phyloP scores from a whole-genome alignment of 2,797 vertebrate genomes.

The Morelia viridis region DNA sequence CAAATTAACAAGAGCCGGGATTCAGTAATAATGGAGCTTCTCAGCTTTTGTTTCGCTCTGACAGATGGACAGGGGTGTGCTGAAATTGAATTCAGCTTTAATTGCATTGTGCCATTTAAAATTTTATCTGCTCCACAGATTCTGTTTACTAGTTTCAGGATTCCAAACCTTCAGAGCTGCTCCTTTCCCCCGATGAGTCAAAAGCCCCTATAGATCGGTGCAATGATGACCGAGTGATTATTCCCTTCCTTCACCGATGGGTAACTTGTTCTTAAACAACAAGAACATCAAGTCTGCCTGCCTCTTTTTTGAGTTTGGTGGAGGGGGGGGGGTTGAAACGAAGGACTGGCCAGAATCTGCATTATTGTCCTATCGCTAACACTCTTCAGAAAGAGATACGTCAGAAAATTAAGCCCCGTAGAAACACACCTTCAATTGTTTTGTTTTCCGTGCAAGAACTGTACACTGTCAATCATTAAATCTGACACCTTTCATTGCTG shows the following conservation, averaged over 20 bases:
- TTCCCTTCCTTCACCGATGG: slow-evolving; percentile 77
- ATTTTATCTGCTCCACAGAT: slow-evolving; percentile 98
- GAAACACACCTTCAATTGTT: slow-evolving; percentile 47
- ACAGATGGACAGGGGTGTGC: slow-evolving; percentile 98
- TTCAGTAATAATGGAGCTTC: slow-evolving; percentile 95
- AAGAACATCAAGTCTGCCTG: slow-evolving; percentile 69
- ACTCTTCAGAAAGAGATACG: slow-evolving; percentile 59
- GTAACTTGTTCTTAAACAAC: slow-evolving; percentile 80
- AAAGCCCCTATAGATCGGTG: slow-evolving; percentile 89
- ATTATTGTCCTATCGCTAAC: slow-evolving; percentile 62
- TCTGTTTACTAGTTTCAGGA: slow-evolving; percentile 98
- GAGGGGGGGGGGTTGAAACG: slow-evolving; percentile 63
- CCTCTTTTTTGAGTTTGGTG: slow-evolving; percentile 62
- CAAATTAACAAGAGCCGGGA: slow-evolving; percentile 96
- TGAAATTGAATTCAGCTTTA: slow-evolving; percentile 99
- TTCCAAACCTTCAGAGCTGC: slow-evolving; percentile 83
- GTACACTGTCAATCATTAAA: slow-evolving; percentile 60
- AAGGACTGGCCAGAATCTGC: slow-evolving; percentile 66
- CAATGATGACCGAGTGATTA: slow-evolving; percentile 88
- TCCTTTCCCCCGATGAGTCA: slow-evolving; percentile 74
- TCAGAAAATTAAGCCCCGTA: slow-evolving; percentile 39
- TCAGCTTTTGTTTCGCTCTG: slow-evolving; percentile 97
- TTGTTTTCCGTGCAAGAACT: slow-evolving; percentile 53
- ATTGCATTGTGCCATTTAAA: slow-evolving; percentile 99
- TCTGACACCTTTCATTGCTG: slow-evolving; percentile 43